Percentiles rank a stretch among this genome's conserved stretches.
phyloP scores from a whole-genome alignment of 2,888 invertebrate species.

The Drosophila yooni region DNA sequence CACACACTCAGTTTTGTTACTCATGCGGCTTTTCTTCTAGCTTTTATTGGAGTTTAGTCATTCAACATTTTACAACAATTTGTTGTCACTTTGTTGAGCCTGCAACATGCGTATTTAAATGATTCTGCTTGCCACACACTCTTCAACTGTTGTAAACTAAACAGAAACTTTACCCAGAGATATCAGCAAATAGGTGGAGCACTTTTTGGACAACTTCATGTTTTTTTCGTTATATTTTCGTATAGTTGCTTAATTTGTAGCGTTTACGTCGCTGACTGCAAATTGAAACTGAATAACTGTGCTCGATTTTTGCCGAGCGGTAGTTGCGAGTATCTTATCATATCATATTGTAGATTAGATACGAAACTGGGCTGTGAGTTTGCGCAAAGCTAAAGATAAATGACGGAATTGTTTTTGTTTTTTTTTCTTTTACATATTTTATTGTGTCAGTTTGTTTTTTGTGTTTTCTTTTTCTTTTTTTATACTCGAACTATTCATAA shows the following conservation, averaged over 20 bases:
- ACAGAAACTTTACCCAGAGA: conserved; percentile 76
- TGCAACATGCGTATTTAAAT: too few relatives aligned
- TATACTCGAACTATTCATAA: conserved; percentile 74
- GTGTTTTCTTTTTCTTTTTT: conserved; percentile 53
- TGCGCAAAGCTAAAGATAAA: conserved; percentile 38
- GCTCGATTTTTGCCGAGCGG: conserved; percentile 42
- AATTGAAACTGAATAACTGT: conserved; percentile 67
- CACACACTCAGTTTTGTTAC: conserved; percentile 13
- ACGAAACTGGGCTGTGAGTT: conserved; percentile 35
- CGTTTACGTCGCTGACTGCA: conserved; percentile 61
- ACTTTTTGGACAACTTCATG: conserved; percentile 79
- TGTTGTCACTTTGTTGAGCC: conserved; percentile 17
- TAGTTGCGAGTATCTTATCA: conserved; percentile 66
- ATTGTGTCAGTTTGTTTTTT: conserved; percentile 47
- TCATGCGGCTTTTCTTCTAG: conserved; percentile 20
- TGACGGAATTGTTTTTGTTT: conserved; percentile 20
- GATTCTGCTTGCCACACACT: conserved; percentile 2
- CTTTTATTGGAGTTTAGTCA: conserved; percentile 19
- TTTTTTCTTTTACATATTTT: conserved; percentile 54
- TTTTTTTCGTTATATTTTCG: conserved; percentile 41
- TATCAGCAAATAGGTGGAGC: conserved; percentile 78
- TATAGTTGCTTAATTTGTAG: conserved; percentile 23
- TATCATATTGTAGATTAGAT: conserved; percentile 47
- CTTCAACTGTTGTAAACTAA: conserved; percentile 19
- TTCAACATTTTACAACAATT: conserved; percentile 17